A percentile compares a stretch with the other conserved stretches of the same genome.
phyloP scores from a whole-genome alignment of 2,113 vertebrate species.

The Cynocephalus volans region DNA sequence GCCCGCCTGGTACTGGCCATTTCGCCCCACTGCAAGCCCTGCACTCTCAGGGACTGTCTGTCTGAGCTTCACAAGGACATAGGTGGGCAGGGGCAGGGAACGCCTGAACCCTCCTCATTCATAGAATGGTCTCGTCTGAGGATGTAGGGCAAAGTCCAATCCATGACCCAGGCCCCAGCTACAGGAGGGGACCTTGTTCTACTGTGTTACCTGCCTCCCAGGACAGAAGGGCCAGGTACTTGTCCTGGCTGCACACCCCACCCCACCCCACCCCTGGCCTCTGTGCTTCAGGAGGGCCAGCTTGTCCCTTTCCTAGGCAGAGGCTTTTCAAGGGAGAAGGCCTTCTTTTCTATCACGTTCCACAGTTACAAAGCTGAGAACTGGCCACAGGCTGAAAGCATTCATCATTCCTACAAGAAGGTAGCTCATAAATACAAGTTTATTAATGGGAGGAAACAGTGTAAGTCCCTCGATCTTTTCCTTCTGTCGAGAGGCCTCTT shows the following conservation, averaged over 20 bases:
- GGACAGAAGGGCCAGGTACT: too few relatives aligned
- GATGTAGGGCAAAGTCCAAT: neutral
- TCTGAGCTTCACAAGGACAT: neutral
- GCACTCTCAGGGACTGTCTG: neutral
- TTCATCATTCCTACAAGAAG: neutral
- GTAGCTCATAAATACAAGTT: neutral
- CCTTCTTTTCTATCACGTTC: neutral
- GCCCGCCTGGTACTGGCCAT: too few relatives aligned
- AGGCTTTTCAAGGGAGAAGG: neutral
- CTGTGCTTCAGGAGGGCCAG: fast-evolving
- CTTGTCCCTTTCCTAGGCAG: neutral
- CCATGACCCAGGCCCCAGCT: fast-evolving
- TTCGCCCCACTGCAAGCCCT: neutral
- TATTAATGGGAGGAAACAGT: constrained; percentile 77
- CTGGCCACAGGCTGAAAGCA: fast-evolving
- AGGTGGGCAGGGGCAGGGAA: neutral
- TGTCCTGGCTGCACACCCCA: neutral
- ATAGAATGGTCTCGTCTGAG: neutral
- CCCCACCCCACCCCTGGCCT: neutral
- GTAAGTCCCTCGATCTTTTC: constrained; percentile 72
- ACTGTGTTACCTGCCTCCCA: fast-evolving
- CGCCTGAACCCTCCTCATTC: neutral
- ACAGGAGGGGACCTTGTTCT: neutral
- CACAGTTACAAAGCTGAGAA: fast-evolving
- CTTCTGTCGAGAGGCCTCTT: constrained; percentile 83